A percentile compares a stretch with the other conserved stretches of the same genome.
These are phyloP conservation scores for Priapulus caudatus DNA, from an alignment of 2,888 invertebrate species.

Conservation along the genomic window DNA sequence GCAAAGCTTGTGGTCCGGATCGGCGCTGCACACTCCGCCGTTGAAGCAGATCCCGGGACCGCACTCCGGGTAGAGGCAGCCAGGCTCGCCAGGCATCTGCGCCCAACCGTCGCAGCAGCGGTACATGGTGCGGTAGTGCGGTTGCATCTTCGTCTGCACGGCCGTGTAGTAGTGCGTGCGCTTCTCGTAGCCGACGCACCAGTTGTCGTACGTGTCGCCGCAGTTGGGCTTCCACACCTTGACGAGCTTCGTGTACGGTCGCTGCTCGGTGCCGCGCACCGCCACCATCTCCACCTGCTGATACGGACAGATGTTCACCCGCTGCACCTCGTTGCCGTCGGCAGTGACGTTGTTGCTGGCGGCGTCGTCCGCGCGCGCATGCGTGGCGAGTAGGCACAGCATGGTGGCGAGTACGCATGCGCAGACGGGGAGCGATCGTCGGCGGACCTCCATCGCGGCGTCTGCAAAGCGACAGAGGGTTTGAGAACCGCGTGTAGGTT, in stretches of 20 bases:
- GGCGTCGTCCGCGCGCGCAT: too few species aligned
- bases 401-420: too few species aligned
- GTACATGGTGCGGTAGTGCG: conserved; percentile 36
- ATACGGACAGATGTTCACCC: conserved; percentile 43
- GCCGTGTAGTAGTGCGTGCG: conserved; percentile 43
- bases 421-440: too few species aligned
- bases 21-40: conserved; percentile 38
- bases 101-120: conserved; percentile 43
- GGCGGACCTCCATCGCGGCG: too few species aligned
- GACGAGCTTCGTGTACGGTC: conserved; percentile 42
- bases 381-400: too few species aligned
- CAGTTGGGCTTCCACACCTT: conserved; percentile 43
- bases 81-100: conserved; percentile 33
- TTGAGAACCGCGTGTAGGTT: too few species aligned
- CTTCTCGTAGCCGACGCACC: conserved; percentile 42
- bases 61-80: conserved; percentile 40
- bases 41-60: conserved; percentile 40
- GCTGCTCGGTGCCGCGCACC: conserved; percentile 40
- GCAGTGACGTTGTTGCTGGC: too few species aligned
- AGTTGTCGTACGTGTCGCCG: conserved; percentile 35
- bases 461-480: too few species aligned
- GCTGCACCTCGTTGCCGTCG: too few species aligned
- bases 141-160: conserved; percentile 39
- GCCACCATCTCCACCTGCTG: conserved; percentile 40
- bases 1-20: conserved; percentile 36